These are phyloP conservation scores for Plectropomus leopardus DNA, from an alignment of 2,113 vertebrate genomes.

Conservation along the genomic window DNA sequence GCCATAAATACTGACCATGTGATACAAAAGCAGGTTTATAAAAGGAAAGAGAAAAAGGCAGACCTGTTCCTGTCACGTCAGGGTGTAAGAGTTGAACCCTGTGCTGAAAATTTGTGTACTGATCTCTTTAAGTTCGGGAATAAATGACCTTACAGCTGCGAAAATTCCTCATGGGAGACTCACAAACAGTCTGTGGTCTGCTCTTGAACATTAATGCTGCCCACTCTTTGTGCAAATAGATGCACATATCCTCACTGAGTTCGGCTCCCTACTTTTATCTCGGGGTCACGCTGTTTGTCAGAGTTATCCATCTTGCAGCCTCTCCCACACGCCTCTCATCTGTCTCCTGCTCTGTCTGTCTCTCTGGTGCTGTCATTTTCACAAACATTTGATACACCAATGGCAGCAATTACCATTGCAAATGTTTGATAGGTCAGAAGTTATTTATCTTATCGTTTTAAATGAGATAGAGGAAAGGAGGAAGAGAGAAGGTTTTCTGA, in stretches of 20 bases:
- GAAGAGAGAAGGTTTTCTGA: slow-evolving; percentile 1
- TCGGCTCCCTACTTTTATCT: slow-evolving; percentile 34
- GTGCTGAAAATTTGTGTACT: neutral
- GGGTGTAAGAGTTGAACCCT: neutral
- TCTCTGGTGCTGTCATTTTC: slow-evolving; percentile 28
- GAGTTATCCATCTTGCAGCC: slow-evolving; percentile 55
- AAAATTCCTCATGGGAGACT: neutral
- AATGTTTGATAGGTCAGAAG: slow-evolving; percentile 6
- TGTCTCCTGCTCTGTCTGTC: slow-evolving; percentile 12
- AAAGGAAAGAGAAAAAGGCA: neutral
- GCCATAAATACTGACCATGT: neutral
- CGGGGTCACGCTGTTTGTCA: slow-evolving; percentile 53
- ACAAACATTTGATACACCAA: slow-evolving; percentile 37
- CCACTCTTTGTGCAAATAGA: slow-evolving; percentile 50
- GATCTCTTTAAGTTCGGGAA: neutral
- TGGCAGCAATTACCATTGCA: slow-evolving; percentile 27
- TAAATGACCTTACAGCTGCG: slow-evolving; percentile 25
- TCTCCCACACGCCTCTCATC: neutral
- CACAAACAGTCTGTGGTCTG: slow-evolving; percentile 8
- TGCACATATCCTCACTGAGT: slow-evolving; percentile 44
- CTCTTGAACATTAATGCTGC: slow-evolving; percentile 34
- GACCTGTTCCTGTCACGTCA: slow-evolving; percentile 6
- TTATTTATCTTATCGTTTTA: slow-evolving; percentile 28
- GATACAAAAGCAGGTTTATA: neutral
- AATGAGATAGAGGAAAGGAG: neutral